Evolutionary conservation across 1,140 invertebrate genomes (phyloP), one percentile per base, ranked within the genome.

Genomic region (Argopecten irradians): DNA sequence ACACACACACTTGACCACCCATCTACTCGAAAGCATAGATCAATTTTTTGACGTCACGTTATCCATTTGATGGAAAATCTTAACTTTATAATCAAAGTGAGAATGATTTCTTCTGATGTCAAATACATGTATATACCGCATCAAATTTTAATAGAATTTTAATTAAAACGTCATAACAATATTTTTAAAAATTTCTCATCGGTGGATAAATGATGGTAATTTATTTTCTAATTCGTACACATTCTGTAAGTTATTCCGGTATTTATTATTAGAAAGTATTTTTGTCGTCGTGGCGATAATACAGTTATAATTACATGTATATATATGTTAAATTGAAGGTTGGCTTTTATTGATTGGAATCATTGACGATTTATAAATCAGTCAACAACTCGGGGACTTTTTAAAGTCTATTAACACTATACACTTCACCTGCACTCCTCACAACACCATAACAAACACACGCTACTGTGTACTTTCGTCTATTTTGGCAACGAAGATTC

Each of bases 401-500:
- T 19, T 8, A 2, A 11, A 46, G 43, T 46, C 43, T 46, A 16
- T 22, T 11, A 46, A 46, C 9, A 11, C 43, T 46, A 16, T 16
- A 8, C 14, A 46, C 22, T 19, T 46, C 36, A 39, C 5, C 13
- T 13, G 13, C 36, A 13, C 36, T 13, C 36, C 36, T 39, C 5
- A 39, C 5, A 39, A 8, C 36, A 13, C 36, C 36, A 39, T 13
- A 39, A 39, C 13, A 46, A 46, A 46, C 19, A 46, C 3, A 16
- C 43, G 22, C 19, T 8, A n/a, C n/a, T n/a, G n/a, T n/a, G n/a
- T 19, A 46, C 43, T 11, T 19, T 46, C 43, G 43, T 46, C 43
- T 71, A 71, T 71, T 71, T 71, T 71, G 55, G 55, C 55, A 71
- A 71, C 55, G n/a, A 28, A 71, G 55, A n/a, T 28, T n/a, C 55